phyloP scores from a whole-genome alignment of 2,797 vertebrate species.

The Intellagama lesueurii region DNA sequence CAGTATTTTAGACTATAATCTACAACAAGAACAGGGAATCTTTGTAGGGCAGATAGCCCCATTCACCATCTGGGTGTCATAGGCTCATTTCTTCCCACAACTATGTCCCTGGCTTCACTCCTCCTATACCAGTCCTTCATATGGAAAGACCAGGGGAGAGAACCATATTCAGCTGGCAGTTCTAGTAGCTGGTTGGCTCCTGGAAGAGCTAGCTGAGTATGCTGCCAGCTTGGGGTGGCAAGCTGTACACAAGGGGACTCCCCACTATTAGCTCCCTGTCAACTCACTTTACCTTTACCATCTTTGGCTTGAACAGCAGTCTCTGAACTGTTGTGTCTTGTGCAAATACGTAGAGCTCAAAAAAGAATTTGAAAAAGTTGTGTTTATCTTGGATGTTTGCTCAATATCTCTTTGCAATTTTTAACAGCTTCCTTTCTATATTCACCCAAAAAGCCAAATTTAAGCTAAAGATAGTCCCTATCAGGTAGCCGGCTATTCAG shows the following conservation, averaged over 20 bases:
- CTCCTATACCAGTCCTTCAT: neutral
- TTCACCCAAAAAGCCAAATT: neutral
- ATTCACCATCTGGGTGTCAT: too few relatives aligned
- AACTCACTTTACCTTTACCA: conserved; percentile 9
- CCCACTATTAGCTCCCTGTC: neutral
- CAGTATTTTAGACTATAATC: neutral
- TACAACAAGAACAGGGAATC: neutral
- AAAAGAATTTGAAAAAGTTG: neutral
- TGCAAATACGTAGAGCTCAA: neutral
- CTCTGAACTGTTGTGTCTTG: neutral
- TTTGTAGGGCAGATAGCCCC: neutral
- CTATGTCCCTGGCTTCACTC: neutral
- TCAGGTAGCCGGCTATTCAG: too few relatives aligned
- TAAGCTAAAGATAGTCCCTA: too few relatives aligned
- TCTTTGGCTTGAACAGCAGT: neutral
- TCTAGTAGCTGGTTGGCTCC: neutral
- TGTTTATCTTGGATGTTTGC: neutral
- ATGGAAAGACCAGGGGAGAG: neutral
- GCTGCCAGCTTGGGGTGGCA: neutral
- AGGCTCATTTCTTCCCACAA: too few relatives aligned
- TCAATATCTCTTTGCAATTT: neutral
- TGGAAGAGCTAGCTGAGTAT: neutral
- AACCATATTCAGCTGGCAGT: too few relatives aligned
- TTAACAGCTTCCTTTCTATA: neutral
- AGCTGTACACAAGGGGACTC: neutral